Percentiles rank a stretch among this genome's conserved stretches.
Evolutionary conservation across 2,113 vertebrate species (phyloP).

Genomic region (Atlantisia rogersi): DNA sequence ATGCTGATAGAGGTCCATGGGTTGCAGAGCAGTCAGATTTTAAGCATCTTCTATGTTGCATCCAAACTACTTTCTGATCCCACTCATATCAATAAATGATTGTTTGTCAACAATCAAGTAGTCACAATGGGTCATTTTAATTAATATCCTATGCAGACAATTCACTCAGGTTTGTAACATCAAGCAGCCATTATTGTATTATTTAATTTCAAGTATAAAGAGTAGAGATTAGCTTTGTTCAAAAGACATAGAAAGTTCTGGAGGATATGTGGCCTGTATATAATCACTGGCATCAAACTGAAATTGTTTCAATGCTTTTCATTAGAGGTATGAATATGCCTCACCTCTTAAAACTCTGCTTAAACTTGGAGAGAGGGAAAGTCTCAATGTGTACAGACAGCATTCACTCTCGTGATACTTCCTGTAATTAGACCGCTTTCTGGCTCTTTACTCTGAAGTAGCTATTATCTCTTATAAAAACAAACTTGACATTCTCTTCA

Average conservation of each 20-base stretch:
- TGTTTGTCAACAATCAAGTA: not conserved
- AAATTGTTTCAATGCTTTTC: not conserved
- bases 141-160: not conserved
- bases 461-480: not conserved
- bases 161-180: not conserved
- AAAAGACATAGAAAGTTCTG: not conserved
- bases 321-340: not conserved
- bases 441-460: not conserved
- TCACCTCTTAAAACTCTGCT: not conserved
- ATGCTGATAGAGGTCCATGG: not conserved
- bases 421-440: not conserved
- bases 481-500: not conserved
- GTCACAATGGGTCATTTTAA: not conserved
- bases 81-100: not conserved
- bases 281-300: not conserved
- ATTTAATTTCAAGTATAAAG: not conserved
- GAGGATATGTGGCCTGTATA: not conserved
- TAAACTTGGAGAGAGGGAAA: not conserved
- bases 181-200: not conserved
- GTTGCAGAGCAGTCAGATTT: not conserved
- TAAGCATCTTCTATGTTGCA: not conserved
- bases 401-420: not conserved
- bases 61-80: not conserved
- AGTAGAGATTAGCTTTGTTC: not conserved
- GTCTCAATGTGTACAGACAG: not conserved